Conservation (phyloP, 2,797 vertebrate genomes). For the Alcedo atthis region DNA sequence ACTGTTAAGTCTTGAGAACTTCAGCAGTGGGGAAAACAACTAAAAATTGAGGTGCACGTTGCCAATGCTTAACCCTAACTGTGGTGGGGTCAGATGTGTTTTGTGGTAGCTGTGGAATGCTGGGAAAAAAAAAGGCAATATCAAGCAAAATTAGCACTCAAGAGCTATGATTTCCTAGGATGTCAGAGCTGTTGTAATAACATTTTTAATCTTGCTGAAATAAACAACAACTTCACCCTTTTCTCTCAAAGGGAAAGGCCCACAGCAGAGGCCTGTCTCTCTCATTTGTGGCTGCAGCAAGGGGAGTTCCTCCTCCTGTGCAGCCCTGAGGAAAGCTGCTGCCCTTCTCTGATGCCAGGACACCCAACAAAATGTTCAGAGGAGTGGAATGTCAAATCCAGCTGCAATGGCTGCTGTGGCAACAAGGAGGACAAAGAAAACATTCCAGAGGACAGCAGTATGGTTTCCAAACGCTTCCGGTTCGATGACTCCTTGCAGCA, state of each 20-base stretch:
- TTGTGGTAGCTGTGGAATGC: neutral
- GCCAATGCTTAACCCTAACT: neutral
- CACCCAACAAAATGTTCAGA: slow-evolving; percentile 60
- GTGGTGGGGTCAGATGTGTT: neutral
- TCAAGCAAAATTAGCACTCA: too few relatives aligned
- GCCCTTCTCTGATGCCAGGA: slow-evolving; percentile 60
- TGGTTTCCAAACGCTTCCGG: slow-evolving; percentile 86
- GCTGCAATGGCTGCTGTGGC: slow-evolving; percentile 77
- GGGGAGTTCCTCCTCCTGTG: slow-evolving; percentile 74
- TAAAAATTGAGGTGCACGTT: neutral
- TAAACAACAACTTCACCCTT: neutral
- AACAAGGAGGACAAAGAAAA: slow-evolving; percentile 93
- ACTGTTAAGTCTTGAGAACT: neutral
- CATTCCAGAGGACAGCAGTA: slow-evolving; percentile 84
- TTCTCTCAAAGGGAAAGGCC: slow-evolving; percentile 84
- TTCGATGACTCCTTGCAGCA: slow-evolving; percentile 80
- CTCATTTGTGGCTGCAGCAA: slow-evolving; percentile 92
- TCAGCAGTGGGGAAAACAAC: neutral
- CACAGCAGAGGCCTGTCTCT: slow-evolving; percentile 89
- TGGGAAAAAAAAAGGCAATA: neutral
- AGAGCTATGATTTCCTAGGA: neutral
- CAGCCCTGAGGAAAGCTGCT: slow-evolving; percentile 67
- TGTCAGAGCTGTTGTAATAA: neutral
- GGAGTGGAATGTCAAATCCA: slow-evolving; percentile 82
- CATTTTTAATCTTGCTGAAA: neutral